These are phyloP conservation scores for Allacma fusca DNA, from an alignment of 2,888 invertebrate genomes.

Conservation along the genomic window DNA sequence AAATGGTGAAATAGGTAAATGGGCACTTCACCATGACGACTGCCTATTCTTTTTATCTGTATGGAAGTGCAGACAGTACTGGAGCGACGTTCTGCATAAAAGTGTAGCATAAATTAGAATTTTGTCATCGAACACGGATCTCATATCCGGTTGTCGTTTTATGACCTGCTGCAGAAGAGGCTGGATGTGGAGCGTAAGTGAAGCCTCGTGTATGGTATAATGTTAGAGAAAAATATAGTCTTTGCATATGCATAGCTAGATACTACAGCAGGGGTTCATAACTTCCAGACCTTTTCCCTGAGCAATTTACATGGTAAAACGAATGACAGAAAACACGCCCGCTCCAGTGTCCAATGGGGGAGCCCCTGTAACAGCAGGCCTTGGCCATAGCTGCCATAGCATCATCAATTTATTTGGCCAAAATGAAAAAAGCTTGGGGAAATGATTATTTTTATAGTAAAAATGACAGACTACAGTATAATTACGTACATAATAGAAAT, in stretches of 20 bases:
- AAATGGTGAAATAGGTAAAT: slow-evolving; percentile 1
- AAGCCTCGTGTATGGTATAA: too few relatives aligned
- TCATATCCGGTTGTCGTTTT: slow-evolving; percentile 6
- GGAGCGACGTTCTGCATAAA: slow-evolving; percentile 4
- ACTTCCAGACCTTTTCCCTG: not conserved
- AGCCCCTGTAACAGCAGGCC: not conserved
- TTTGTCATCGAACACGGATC: not conserved
- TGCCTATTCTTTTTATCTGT: not conserved
- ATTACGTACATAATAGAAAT: not conserved
- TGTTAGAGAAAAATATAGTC: too few relatives aligned
- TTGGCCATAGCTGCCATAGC: not conserved
- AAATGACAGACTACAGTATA: not conserved
- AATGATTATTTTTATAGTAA: not conserved
- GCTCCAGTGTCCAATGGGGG: not conserved
- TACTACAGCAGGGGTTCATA: not conserved
- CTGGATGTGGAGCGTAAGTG: too few relatives aligned
- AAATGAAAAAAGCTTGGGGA: not conserved
- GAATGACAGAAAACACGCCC: not conserved
- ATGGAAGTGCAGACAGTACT: not conserved
- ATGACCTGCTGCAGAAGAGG: too few relatives aligned
- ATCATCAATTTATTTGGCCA: not conserved
- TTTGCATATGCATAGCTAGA: too few relatives aligned
- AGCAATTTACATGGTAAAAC: slow-evolving; percentile 14
- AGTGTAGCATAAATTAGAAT: not conserved
- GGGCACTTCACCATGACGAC: not conserved